These are phyloP conservation scores for Reticulitermes lucifugus DNA, from an alignment of 2,888 invertebrate genomes.

Conservation along the genomic window DNA sequence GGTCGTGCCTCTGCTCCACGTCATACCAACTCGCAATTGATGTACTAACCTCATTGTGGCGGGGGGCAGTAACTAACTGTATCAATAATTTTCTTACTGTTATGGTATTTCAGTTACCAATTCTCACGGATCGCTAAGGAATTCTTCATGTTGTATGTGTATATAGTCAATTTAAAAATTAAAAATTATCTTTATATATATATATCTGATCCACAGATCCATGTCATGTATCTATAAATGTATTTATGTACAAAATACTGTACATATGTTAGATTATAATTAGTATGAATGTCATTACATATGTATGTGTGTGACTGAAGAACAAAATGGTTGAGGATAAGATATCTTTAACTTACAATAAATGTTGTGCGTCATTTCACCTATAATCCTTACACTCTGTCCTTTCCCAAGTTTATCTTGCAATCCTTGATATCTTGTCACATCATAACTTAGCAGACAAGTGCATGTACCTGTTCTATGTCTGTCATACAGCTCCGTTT, in stretches of 20 bases:
- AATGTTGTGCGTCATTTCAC: neutral
- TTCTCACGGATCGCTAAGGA: constrained; percentile 22
- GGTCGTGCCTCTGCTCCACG: constrained; percentile 29
- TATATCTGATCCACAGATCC: constrained; percentile 42
- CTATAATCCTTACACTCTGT: neutral
- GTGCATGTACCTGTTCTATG: too few relatives aligned
- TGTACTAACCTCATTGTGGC: constrained; percentile 2
- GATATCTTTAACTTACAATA: constrained; percentile 15
- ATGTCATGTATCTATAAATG: constrained; percentile 46
- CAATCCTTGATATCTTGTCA: neutral
- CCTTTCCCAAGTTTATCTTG: neutral
- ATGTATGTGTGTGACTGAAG: constrained; percentile 34
- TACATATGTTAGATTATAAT: constrained; percentile 48
- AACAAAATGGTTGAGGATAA: constrained; percentile 17
- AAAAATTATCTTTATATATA: constrained; percentile 36
- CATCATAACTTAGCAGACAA: too few relatives aligned
- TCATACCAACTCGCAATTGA: constrained; percentile 16
- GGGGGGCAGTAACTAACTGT: constrained; percentile 21
- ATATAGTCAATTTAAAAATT: constrained; percentile 39
- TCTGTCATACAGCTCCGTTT: too few relatives aligned
- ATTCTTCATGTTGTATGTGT: constrained; percentile 32
- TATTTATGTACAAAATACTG: constrained; percentile 49
- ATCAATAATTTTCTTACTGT: constrained; percentile 44
- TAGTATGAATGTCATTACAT: constrained; percentile 43
- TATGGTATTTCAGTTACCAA: constrained; percentile 40